A percentile compares a stretch with the other conserved stretches of the same genome.
Evolutionary conservation across 1,140 invertebrate species (phyloP).

Genomic region (Mactra quadrangularis): DNA sequence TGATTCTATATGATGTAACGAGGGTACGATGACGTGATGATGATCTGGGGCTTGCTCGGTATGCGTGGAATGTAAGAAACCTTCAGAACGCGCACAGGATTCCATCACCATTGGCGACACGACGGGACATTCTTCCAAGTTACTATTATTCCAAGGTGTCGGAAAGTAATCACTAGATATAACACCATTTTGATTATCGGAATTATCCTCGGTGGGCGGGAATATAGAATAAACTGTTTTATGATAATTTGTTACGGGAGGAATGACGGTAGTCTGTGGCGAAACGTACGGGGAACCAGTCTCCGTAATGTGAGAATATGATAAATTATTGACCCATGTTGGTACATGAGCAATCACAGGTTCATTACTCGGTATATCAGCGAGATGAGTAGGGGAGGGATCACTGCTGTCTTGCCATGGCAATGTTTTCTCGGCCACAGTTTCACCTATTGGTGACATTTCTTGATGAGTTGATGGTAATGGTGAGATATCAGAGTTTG

Average conservation of each 20-base stretch:
- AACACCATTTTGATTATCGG: constrained; percentile 15
- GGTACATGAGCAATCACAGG: constrained; percentile 77
- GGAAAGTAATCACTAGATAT: constrained; percentile 55
- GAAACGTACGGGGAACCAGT: constrained; percentile 79
- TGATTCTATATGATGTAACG: constrained; percentile 47
- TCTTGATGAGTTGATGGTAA: constrained; percentile 33
- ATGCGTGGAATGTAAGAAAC: constrained; percentile 71
- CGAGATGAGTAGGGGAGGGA: constrained; percentile 64
- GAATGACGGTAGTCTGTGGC: constrained; percentile 74
- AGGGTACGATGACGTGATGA: constrained; percentile 65
- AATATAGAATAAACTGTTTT: constrained; percentile 76
- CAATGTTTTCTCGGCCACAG: constrained; percentile 74
- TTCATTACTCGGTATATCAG: constrained; percentile 73
- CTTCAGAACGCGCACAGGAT: constrained; percentile 51
- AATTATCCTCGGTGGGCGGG: constrained; percentile 32
- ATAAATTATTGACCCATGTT: constrained; percentile 80
- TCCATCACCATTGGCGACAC: constrained; percentile 52
- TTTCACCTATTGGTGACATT: constrained; percentile 60
- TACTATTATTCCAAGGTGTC: constrained; percentile 45
- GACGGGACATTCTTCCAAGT: constrained; percentile 38
- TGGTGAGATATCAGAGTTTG: constrained; percentile 24
- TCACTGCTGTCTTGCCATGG: constrained; percentile 77
- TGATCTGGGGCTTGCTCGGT: constrained; percentile 75
- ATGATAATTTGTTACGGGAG: constrained; percentile 49
- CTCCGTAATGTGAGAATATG: constrained; percentile 77